phyloP scores from a whole-genome alignment of 2,113 vertebrate species.

The Paramormyrops kingsleyae region DNA sequence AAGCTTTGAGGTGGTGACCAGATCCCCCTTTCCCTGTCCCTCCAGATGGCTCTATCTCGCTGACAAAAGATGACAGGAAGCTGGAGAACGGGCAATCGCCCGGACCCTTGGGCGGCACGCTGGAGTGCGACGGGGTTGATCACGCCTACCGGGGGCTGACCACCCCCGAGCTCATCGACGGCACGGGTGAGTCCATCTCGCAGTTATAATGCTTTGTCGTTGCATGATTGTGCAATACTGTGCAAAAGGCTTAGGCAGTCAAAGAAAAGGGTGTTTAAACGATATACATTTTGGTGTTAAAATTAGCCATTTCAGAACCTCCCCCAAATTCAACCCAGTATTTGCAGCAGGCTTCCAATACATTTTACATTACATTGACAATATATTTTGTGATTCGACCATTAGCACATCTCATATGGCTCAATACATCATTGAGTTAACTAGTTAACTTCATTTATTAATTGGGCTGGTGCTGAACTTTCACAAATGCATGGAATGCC shows the following conservation, averaged over 20 bases:
- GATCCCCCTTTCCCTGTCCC: constrained; percentile 19
- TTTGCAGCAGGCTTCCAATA: not conserved
- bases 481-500: not conserved
- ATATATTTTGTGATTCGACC: not conserved
- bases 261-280: not conserved
- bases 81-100: constrained; percentile 68
- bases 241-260: not conserved
- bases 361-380: not conserved
- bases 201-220: not conserved
- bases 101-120: constrained; percentile 59
- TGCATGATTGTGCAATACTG: not conserved
- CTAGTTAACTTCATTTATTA: not conserved
- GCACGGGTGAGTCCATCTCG: constrained; percentile 57
- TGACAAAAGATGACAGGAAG: constrained; percentile 67
- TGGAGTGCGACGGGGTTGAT: constrained; percentile 65
- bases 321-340: not conserved
- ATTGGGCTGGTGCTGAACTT: not conserved
- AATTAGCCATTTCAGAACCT: not conserved
- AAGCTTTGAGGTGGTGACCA: not conserved
- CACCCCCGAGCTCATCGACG: constrained; percentile 70
- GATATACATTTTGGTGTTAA: not conserved
- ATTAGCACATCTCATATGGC: not conserved
- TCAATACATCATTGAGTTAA: not conserved
- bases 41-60: constrained; percentile 67
- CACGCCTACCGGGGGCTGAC: constrained; percentile 65